Evolutionary conservation across 2,888 invertebrate genomes (phyloP), one percentile per base, ranked within the genome.

Genomic region (Furcula furcula): DNA sequence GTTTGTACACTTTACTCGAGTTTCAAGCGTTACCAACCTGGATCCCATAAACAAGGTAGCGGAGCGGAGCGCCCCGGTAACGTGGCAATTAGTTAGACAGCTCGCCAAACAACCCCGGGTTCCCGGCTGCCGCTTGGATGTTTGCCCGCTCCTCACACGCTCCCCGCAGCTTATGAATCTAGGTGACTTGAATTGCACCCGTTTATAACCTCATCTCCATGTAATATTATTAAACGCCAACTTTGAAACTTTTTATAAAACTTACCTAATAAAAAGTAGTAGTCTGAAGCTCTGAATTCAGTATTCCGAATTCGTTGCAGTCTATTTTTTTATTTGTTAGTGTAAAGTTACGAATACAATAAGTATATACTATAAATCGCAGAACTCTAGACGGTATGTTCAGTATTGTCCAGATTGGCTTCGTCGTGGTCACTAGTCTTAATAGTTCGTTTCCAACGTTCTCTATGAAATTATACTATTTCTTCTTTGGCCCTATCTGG

Each of bases 41-140:
- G 49, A 49, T 58, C 39, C 55, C 52, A 60, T 69, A 65, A 67
- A 70, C 64, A 64, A 59, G 42, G 48, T 44, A 48, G 48, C 47
- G 45, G 49, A 47, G 52, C 51, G 46, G 47, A 58, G 58, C 49
- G 50, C 57, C n/a, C n/a, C 50, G 57, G 67, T 68, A 67, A 69
- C 64, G 62, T 56, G 65, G 74, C 72, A 78, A 80, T 81, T 79
- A 81, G 73, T 67, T 72, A 75, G 75, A 76, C 74, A 76, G 76
- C 67, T 77, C 74, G 75, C 71, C 76, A 77, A 79, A 77, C 76
- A 78, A 67, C 58, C 60, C 45, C 48, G 46, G 60, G 58, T 55
- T 50, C 48, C 51, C 38, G 49, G 44, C 55, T 55, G 57, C 50
- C 54, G 56, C 60, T 61, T 55, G 61, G 59, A 51, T 65, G 66